Conservation (phyloP, 2,113 vertebrate species). For the Eubucco bourcierii region DNA sequence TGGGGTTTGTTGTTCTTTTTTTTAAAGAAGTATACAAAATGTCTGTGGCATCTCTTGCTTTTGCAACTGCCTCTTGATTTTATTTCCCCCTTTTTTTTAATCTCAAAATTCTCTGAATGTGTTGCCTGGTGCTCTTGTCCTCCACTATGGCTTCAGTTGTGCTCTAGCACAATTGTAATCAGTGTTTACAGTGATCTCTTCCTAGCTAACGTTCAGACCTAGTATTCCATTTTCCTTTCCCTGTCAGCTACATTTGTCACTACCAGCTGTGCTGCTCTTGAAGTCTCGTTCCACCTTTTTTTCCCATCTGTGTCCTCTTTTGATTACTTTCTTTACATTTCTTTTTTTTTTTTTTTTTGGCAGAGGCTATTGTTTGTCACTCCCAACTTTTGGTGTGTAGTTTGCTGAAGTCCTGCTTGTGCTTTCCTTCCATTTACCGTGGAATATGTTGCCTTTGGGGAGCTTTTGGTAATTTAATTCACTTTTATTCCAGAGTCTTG, state of each 20-base stretch:
- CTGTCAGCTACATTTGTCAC: background rate
- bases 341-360: background rate
- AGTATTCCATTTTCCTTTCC: background rate
- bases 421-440: background rate
- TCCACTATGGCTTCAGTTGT: background rate
- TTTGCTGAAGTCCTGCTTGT: background rate
- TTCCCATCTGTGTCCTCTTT: background rate
- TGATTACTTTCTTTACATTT: background rate
- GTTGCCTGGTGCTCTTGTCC: background rate
- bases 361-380: background rate
- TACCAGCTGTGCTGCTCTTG: background rate
- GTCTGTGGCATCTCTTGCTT: background rate
- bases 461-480: background rate
- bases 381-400: background rate
- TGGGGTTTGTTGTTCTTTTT: background rate
- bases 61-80: constrained; percentile 25
- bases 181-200: background rate
- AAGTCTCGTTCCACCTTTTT: background rate
- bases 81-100: background rate
- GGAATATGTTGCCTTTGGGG: background rate
- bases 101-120: background rate
- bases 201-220: background rate
- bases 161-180: background rate
- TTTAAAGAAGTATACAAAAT: background rate
- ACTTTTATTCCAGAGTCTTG: background rate